Evolutionary conservation across 1,140 invertebrate genomes (phyloP), one percentile per base, ranked within the genome.

Genomic region (Eubasilissa regina): DNA sequence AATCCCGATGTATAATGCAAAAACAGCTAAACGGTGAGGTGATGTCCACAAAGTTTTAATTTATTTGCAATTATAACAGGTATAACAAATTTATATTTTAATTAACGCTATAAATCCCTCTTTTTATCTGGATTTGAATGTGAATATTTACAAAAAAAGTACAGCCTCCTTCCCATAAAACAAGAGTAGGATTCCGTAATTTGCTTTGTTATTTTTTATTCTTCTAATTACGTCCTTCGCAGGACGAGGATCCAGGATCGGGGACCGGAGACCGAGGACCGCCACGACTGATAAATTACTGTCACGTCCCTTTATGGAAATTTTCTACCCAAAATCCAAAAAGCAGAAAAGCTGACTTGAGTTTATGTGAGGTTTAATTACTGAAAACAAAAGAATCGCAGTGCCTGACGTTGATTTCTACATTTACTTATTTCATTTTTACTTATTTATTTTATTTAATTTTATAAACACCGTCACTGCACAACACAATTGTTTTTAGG

Each of bases 161-260:
- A 25, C 60, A 43, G 3, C 35, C 19, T 25, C 15, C 44, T 10
- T n/a, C 12, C 48, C 15, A 70, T 35, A 35, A 35, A 47, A 15
- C 66, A 53, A 73, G 25, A 12, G 47, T 55, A 44, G 51, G 17
- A 55, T 73, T 77, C 43, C 55, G 62, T 80, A 80, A 80, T 80
- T 80, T 60, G 64, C 74, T 80, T 76, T 76, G 79, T 77, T 48
- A 51, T 80, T 80, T 80, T 64, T 77, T 21, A 79, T 74, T 60
- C 75, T 35, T n/a, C 64, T 64, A 76, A 76, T 76, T 76, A 51
- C 44, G 48, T 75, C 53, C 53, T 44, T 44, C 44, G 43, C 19
- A 44, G 66, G 44, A n/a, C 45, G 21, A 66, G 35, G 35, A 35
- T 35, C 25, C 25, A 35, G 25, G 25, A 35, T 35, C 25, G 25